Evolutionary conservation across 2,113 vertebrate genomes (phyloP).

Genomic region (mouse (Mus musculus)): GRCm39 chr17:86364001-86364500

Average conservation of each 20-base stretch:
- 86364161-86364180: background rate
- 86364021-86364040: conserved; percentile 18
- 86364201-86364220: background rate
- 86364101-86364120: background rate
- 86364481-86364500: conserved; percentile 35
- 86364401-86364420: background rate
- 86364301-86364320: background rate
- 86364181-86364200: background rate
- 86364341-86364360: conserved; percentile 4
- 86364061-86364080: background rate
- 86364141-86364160: background rate
- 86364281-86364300: conserved; percentile 24
- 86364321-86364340: background rate
- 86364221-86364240: accelerated
- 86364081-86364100: background rate
- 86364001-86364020: background rate
- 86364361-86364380: background rate
- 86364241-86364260: background rate
- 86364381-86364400: conserved; percentile 38
- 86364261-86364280: background rate
- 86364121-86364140: conserved; percentile 10
- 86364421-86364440: conserved; percentile 7
- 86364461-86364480: conserved; percentile 11
- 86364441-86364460: conserved; percentile 55
- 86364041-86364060: background rate